Conservation (phyloP, 2,888 invertebrate species). For the Troilus luridus region DNA sequence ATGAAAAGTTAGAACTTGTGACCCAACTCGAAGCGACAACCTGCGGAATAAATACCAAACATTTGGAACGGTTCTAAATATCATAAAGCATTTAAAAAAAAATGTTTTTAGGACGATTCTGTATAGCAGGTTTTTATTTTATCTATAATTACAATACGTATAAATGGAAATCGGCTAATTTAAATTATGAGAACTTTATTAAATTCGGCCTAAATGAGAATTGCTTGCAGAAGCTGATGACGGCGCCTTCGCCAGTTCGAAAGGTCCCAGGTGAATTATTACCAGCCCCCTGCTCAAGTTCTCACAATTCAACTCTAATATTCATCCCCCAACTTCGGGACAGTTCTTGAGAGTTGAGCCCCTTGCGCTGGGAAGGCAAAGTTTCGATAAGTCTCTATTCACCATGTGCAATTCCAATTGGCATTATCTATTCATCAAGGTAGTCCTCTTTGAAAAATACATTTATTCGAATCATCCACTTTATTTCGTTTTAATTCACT, state of each 20-base stretch:
- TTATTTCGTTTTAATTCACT: background rate
- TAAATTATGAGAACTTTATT: no score
- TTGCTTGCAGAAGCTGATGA: background rate
- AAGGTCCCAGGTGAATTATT: slow-evolving; percentile 37
- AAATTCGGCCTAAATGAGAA: background rate
- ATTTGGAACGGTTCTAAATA: no score
- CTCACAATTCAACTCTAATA: slow-evolving; percentile 17
- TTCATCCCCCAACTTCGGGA: background rate
- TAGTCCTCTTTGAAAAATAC: background rate
- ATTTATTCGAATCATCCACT: background rate
- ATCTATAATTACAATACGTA: no score
- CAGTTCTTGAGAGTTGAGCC: background rate
- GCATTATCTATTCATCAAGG: background rate
- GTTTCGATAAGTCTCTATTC: slow-evolving; percentile 1
- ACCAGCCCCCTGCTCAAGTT: background rate
- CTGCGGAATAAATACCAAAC: no score
- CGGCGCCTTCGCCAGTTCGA: background rate
- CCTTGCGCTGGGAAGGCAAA: background rate
- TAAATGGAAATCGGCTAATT: no score
- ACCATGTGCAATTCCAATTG: slow-evolving; percentile 26
- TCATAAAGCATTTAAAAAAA: no score
- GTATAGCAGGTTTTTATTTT: no score
- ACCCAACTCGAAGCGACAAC: no score
- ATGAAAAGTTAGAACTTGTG: no score
- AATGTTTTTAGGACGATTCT: no score